Percentiles rank a stretch among this genome's conserved stretches.
These are phyloP conservation scores for Agriotes lineatus DNA, from an alignment of 2,888 invertebrate genomes.

Conservation along the genomic window DNA sequence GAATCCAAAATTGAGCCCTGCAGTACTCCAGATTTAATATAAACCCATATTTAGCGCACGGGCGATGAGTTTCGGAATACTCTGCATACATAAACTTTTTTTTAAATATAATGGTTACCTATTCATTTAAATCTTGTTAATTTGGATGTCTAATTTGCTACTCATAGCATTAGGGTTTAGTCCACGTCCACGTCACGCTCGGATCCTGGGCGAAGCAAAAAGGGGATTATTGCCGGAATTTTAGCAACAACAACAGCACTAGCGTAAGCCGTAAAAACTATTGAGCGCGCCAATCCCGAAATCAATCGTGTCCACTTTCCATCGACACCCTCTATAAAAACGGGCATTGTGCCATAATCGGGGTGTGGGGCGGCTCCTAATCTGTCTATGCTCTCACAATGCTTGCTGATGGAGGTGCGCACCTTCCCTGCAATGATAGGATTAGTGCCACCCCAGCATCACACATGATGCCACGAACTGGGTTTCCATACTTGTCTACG, in stretches of 20 bases:
- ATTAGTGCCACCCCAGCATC: slow-evolving; percentile 55
- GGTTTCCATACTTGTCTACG: slow-evolving; percentile 36
- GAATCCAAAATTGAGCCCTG: no score
- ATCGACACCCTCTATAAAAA: slow-evolving; percentile 54
- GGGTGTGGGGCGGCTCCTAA: slow-evolving; percentile 59
- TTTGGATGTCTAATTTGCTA: no score
- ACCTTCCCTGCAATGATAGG: slow-evolving; percentile 57
- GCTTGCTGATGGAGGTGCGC: slow-evolving; percentile 56
- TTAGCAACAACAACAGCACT: slow-evolving; percentile 10
- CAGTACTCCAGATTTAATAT: no score
- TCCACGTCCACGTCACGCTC: no score
- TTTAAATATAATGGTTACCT: no score
- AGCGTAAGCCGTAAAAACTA: slow-evolving; percentile 8
- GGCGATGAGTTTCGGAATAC: no score
- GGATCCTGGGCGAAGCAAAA: no score
- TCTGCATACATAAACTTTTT: no score
- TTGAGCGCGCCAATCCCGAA: not conserved
- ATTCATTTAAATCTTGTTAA: no score
- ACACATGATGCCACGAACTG: slow-evolving; percentile 42
- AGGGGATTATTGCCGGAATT: not conserved
- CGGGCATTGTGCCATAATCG: slow-evolving; percentile 56
- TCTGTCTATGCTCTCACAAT: slow-evolving; percentile 61
- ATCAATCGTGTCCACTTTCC: slow-evolving; percentile 33
- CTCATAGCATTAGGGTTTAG: no score
- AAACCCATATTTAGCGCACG: no score